These are phyloP conservation scores for Hydropsyche tenuis DNA, from an alignment of 1,140 invertebrate species.

Conservation along the genomic window DNA sequence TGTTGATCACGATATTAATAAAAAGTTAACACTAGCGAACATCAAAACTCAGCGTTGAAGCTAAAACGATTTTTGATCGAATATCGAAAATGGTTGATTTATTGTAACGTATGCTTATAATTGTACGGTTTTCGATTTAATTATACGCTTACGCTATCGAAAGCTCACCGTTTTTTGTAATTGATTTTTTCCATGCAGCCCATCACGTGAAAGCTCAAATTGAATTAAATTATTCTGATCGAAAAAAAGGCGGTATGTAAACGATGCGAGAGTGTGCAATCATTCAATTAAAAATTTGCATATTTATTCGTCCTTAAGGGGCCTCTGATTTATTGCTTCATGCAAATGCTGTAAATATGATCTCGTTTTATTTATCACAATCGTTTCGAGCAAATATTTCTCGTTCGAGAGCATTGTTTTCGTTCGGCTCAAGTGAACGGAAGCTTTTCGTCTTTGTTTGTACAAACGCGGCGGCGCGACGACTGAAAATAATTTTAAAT, in stretches of 20 bases:
- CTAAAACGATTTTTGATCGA: not conserved
- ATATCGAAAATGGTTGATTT: slow-evolving; percentile 1
- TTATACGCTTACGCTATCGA: slow-evolving; percentile 9
- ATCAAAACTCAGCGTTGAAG: no score
- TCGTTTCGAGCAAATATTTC: no score
- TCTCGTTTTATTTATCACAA: no score
- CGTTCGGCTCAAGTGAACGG: no score
- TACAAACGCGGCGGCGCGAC: no score
- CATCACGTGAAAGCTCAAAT: slow-evolving; percentile 3
- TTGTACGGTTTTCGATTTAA: slow-evolving; percentile 18
- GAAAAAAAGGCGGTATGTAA: not conserved
- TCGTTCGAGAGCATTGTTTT: no score
- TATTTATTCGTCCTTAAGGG: slow-evolving; percentile 25
- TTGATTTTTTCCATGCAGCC: slow-evolving; percentile 8
- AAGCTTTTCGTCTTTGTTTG: no score
- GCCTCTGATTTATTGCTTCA: slow-evolving; percentile 13
- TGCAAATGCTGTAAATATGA: slow-evolving; percentile 8
- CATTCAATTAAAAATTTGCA: slow-evolving; percentile 39
- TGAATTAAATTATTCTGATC: slow-evolving; percentile 22
- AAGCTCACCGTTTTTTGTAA: slow-evolving; percentile 23
- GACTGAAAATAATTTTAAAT: no score
- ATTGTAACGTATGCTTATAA: slow-evolving; percentile 19
- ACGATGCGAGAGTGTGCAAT: not conserved
- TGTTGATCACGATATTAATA: no score
- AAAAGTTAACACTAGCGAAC: no score